Evolutionary conservation across 2,113 vertebrate species (phyloP).

Genomic region (Odontophorus gujanensis): DNA sequence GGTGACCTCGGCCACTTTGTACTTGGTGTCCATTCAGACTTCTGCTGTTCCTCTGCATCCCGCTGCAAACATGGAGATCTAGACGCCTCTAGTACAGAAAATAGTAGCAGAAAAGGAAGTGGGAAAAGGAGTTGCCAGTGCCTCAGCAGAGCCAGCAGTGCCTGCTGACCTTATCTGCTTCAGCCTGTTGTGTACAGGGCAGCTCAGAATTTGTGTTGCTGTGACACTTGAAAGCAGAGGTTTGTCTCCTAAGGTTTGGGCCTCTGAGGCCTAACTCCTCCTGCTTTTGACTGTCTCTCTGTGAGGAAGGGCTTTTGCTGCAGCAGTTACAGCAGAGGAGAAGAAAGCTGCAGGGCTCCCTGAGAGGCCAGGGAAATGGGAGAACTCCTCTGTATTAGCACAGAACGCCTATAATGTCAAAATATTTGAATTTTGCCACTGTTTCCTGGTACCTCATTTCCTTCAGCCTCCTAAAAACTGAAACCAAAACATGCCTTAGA

Average conservation of each 20-base stretch:
- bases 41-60: not conserved
- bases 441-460: not conserved
- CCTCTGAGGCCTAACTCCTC: not conserved
- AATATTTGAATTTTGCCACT: not conserved
- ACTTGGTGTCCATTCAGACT: not conserved
- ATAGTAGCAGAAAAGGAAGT: slow-evolving; percentile 19
- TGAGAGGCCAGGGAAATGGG: not conserved
- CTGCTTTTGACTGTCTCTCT: not conserved
- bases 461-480: not conserved
- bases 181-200: not conserved
- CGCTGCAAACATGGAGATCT: not conserved
- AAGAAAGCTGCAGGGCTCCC: not conserved
- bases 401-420: not conserved
- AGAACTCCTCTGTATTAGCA: not conserved
- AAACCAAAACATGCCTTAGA: accelerated
- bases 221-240: not conserved
- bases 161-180: slow-evolving; percentile 9
- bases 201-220: not conserved
- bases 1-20: accelerated
- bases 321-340: not conserved
- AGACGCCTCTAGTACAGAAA: not conserved
- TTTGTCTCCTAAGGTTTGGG: not conserved
- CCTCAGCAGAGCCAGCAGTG: not conserved
- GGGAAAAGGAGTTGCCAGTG: not conserved
- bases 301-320: not conserved